Evolutionary conservation across 2,888 invertebrate genomes (phyloP).

Genomic region (Drosophila quasianomalipes): DNA sequence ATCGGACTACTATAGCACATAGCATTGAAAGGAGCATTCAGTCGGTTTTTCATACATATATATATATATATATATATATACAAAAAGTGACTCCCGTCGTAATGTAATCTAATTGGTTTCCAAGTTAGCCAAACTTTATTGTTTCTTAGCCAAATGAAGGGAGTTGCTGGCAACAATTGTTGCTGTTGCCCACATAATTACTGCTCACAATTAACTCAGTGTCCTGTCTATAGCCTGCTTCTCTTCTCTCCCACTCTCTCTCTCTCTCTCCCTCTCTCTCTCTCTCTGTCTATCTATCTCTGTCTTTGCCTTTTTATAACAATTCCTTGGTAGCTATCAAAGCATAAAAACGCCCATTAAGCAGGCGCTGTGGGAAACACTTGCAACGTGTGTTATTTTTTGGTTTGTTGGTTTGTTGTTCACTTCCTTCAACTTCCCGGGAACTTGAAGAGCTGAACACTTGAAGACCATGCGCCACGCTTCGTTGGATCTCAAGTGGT

Average conservation of each 20-base stretch:
- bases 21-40: background rate
- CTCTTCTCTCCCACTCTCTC: background rate
- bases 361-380: slow-evolving; percentile 60
- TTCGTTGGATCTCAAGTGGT: slow-evolving; percentile 61
- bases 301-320: background rate
- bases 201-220: background rate
- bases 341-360: slow-evolving; percentile 78
- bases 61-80: no score
- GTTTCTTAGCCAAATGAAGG: background rate
- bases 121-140: background rate
- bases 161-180: background rate
- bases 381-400: slow-evolving; percentile 33
- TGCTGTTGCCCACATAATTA: slow-evolving; percentile 3
- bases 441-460: background rate
- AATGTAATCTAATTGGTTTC: background rate
- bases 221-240: background rate
- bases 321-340: slow-evolving; percentile 50
- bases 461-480: slow-evolving; percentile 51
- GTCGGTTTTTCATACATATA: background rate
- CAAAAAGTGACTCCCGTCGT: background rate
- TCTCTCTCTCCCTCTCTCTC: background rate
- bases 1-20: background rate
- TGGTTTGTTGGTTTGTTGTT: background rate
- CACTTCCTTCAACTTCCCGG: slow-evolving; percentile 1
- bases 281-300: background rate